These are phyloP conservation scores for Pristionchus pacificus DNA, from an alignment of 1,140 invertebrate species.

Conservation along the genomic window DNA sequence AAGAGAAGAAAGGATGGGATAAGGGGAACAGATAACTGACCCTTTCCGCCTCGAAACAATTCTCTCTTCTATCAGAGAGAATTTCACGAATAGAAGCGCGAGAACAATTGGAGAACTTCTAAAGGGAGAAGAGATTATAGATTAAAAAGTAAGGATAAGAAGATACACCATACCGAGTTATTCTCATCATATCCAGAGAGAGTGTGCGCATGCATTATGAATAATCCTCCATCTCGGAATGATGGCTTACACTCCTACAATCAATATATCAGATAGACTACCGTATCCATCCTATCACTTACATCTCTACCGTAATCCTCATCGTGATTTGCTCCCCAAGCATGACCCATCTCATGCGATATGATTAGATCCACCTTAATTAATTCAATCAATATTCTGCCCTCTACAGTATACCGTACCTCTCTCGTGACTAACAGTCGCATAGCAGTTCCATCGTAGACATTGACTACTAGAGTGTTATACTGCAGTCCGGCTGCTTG, in stretches of 20 bases:
- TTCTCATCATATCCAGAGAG: slow-evolving; percentile 27
- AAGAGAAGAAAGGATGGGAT: slow-evolving; percentile 19
- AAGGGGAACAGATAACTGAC: slow-evolving; percentile 9
- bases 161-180: slow-evolving; percentile 18
- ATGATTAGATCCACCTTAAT: slow-evolving; percentile 9
- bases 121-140: neutral
- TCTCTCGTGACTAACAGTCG: neutral
- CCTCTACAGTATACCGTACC: neutral
- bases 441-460: neutral
- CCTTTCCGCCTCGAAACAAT: neutral
- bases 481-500: slow-evolving; percentile 8
- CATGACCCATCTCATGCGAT: slow-evolving; percentile 20
- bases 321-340: slow-evolving; percentile 30
- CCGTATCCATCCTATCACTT: slow-evolving; percentile 4
- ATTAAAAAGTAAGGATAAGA: neutral
- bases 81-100: neutral
- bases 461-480: slow-evolving; percentile 5
- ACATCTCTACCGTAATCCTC: slow-evolving; percentile 2
- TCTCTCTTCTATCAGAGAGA: neutral
- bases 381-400: slow-evolving; percentile 7
- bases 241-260: slow-evolving; percentile 12
- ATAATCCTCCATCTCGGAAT: slow-evolving; percentile 22
- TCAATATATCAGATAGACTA: neutral
- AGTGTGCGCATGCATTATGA: slow-evolving; percentile 26
- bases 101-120: neutral